Base-by-base conservation (phyloP, 2,888 invertebrate genomes). In the Nudaria mundana region DNA sequence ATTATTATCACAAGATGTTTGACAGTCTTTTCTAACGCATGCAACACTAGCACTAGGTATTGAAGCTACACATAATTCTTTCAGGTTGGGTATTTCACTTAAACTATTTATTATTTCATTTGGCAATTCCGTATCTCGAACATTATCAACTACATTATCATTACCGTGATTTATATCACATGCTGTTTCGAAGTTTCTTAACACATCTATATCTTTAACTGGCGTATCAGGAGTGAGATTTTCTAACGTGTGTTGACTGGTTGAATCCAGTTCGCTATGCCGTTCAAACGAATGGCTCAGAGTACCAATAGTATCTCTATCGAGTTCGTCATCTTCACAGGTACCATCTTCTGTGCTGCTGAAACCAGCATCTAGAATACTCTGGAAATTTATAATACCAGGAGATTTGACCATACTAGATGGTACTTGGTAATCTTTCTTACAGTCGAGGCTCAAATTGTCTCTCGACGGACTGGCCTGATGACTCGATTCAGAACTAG, bases 401-500 rank as follows among this genome's bases (percentile, higher is more conserved):
- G 87, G 88, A 0, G 87, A 87, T 43, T 88, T 88, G 3, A 88
- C 88, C 72, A 88, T 72, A 46, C 77, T 78, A 5, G 81, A 83
- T 48, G 77, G 87, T 57, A 76, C 57, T 0, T 79, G 83, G 49
- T 77, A 83, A 30, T 87, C 87, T 47, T 81, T 86, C 50, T 87
- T 87, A 55, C 87, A 87, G 56, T 88, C 87, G 36, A 88, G 69
- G 45, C 82, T 86, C 18, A 87, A 59, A 45, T 82, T 82, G 52
- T 90, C 90, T 43, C 89, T 77, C 7, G 85, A 86, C 2, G 90
- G 90, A 54, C 90, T 90, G 18, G 89, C 89, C 46, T 90, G 90
- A 46, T 90, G 89, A 49, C 90, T 90, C 5, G 91, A 91, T 55
- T 90, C 91, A 0, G 90, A 91, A 63, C 90, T 90, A 3, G 91